Percentiles rank a stretch among this genome's conserved stretches.
phyloP scores from a whole-genome alignment of 2,113 vertebrate species.

The Calidris pugnax region DNA sequence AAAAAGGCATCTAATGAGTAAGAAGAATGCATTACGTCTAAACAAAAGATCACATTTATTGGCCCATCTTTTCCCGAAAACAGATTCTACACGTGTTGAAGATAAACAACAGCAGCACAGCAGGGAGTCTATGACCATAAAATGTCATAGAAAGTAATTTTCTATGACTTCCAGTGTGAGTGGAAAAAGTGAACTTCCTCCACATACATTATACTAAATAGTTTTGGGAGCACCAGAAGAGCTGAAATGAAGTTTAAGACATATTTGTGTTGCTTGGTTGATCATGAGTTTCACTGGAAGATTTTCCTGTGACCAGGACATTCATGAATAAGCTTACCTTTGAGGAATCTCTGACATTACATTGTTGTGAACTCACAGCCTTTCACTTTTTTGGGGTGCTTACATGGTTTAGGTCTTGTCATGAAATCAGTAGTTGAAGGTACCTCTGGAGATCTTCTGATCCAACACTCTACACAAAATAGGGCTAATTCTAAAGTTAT shows the following conservation, averaged over 20 bases:
- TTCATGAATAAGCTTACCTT: background rate
- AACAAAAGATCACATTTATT: conserved; percentile 29
- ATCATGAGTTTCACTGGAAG: background rate
- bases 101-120: conserved; percentile 10
- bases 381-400: background rate
- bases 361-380: background rate
- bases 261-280: background rate
- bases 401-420: background rate
- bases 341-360: background rate
- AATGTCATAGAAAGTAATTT: background rate
- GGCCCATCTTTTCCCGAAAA: background rate
- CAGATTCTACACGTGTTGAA: conserved; percentile 1
- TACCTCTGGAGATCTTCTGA: background rate
- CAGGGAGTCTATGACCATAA: background rate
- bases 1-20: conserved; percentile 19
- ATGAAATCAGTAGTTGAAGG: background rate
- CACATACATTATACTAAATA: background rate
- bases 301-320: background rate
- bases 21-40: conserved; percentile 26
- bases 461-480: background rate
- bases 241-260: background rate
- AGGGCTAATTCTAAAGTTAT: background rate
- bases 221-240: background rate
- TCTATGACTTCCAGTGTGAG: background rate
- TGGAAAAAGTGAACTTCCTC: background rate